These are phyloP conservation scores for Lamellibrachia luymesi DNA, from an alignment of 1,140 invertebrate genomes.

Conservation along the genomic window DNA sequence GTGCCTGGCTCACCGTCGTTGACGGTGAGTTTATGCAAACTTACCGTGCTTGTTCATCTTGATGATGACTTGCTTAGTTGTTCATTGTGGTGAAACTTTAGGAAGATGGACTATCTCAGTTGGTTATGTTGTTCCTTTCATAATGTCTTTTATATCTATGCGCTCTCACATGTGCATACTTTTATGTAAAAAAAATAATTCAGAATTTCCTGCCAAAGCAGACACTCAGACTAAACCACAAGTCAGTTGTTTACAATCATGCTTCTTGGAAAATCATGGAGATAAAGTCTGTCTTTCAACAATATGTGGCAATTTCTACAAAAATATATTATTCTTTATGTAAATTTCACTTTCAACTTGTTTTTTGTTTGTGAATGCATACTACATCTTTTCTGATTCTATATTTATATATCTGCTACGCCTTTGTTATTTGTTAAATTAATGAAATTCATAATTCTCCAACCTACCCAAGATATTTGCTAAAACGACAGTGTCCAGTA, in stretches of 20 bases:
- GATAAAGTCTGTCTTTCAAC: too few species aligned
- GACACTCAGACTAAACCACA: too few species aligned
- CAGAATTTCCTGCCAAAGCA: not conserved
- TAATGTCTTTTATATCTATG: not conserved
- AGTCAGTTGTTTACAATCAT: too few species aligned
- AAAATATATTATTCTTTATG: not conserved
- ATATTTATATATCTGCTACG: too few species aligned
- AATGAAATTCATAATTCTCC: too few species aligned
- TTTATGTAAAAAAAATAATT: not conserved
- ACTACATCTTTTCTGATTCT: not conserved
- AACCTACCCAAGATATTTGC: too few species aligned
- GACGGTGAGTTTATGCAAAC: not conserved
- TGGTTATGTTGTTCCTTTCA: not conserved
- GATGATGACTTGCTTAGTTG: not conserved
- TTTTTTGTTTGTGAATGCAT: not conserved
- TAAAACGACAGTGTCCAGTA: too few species aligned
- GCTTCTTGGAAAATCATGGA: too few species aligned
- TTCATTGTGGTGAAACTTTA: not conserved
- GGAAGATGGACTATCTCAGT: not conserved
- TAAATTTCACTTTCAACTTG: not conserved
- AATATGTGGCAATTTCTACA: not conserved
- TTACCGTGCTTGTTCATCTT: not conserved
- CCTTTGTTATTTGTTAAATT: too few species aligned
- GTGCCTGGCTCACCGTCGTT: constrained; percentile 82
- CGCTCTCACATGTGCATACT: not conserved